Conservation (phyloP, 2,888 invertebrate species). For the Nycteola revayana region DNA sequence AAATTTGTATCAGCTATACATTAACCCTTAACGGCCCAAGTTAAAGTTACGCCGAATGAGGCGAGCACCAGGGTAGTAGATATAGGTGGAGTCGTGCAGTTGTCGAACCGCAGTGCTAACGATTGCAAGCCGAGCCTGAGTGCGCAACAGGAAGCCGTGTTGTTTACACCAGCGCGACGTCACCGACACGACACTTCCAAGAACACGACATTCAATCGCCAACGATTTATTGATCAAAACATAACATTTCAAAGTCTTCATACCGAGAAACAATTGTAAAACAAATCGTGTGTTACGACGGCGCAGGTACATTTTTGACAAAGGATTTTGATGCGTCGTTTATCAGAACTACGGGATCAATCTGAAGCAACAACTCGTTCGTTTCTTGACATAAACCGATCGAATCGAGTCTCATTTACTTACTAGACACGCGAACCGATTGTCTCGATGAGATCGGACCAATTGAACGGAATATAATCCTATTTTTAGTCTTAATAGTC, state of each 20-base stretch:
- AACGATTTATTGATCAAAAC: slow-evolving; percentile 18
- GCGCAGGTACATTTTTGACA: too few relatives aligned
- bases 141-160: slow-evolving; percentile 44
- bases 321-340: too few relatives aligned
- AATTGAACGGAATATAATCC: slow-evolving; percentile 29
- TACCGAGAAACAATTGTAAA: too few relatives aligned
- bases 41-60: too few relatives aligned
- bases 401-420: slow-evolving; percentile 21
- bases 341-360: slow-evolving; percentile 6
- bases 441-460: slow-evolving; percentile 22
- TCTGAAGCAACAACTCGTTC: slow-evolving; percentile 23
- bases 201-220: slow-evolving; percentile 7
- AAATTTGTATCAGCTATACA: too few relatives aligned
- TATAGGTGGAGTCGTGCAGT: background rate
- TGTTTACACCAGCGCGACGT: slow-evolving; percentile 40
- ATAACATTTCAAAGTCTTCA: too few relatives aligned
- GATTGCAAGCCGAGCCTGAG: slow-evolving; percentile 10
- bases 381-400: slow-evolving; percentile 21
- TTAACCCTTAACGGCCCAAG: too few relatives aligned
- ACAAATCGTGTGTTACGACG: too few relatives aligned
- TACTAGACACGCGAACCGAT: slow-evolving; percentile 23
- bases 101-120: slow-evolving; percentile 26
- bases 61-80: too few relatives aligned
- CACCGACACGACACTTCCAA: slow-evolving; percentile 30
- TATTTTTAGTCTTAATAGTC: slow-evolving; percentile 28